Conservation (phyloP, 2,113 vertebrate species). For the Hiodon tergisus region DNA sequence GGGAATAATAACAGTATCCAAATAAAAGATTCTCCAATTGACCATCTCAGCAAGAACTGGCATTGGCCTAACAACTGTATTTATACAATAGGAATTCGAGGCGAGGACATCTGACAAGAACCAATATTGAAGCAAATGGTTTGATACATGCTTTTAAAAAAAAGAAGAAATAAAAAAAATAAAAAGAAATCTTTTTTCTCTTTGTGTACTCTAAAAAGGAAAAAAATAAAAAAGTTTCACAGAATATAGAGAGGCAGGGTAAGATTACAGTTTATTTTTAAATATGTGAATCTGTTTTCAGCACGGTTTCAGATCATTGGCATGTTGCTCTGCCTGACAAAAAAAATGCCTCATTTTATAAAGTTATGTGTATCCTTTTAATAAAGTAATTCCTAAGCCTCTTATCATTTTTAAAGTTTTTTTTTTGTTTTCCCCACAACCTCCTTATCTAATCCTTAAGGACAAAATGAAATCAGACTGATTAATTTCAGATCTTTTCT, state of each 20-base stretch:
- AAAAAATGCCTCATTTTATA: conserved; percentile 50
- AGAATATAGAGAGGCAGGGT: neutral
- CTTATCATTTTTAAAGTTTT: conserved; percentile 49
- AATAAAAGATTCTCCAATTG: conserved; percentile 68
- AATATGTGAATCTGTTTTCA: conserved; percentile 13
- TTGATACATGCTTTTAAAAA: neutral
- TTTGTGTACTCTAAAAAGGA: conserved; percentile 20
- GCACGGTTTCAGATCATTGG: neutral
- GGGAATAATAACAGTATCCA: conserved; percentile 61
- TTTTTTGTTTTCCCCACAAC: conserved; percentile 36
- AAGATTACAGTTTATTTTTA: conserved; percentile 12
- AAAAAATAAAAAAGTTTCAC: neutral
- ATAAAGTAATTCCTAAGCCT: conserved; percentile 62
- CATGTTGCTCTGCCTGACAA: conserved; percentile 38
- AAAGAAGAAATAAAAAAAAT: too few relatives aligned
- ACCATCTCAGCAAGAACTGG: conserved; percentile 59
- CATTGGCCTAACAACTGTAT: conserved; percentile 37
- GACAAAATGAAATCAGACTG: conserved; percentile 50
- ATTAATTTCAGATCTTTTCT: conserved; percentile 62
- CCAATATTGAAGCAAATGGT: conserved; percentile 41
- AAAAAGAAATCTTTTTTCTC: too few relatives aligned
- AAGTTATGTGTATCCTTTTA: conserved; percentile 64
- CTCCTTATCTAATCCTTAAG: conserved; percentile 58
- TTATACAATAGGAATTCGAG: conserved; percentile 35
- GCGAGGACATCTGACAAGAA: conserved; percentile 38